These are phyloP conservation scores for Archaeoteleia sp. DNA, from an alignment of 2,888 invertebrate genomes.

Conservation along the genomic window DNA sequence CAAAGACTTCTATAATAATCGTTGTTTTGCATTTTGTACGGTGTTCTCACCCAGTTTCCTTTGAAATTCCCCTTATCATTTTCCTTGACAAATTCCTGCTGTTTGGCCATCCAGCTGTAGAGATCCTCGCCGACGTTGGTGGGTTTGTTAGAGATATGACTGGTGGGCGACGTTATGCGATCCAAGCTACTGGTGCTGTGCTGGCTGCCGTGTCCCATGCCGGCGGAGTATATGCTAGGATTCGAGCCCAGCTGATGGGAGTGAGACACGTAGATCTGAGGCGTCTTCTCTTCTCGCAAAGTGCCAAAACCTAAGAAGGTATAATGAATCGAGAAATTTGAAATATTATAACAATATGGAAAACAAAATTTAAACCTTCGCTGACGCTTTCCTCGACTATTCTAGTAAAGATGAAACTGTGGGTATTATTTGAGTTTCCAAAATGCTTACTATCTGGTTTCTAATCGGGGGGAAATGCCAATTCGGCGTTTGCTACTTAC, in stretches of 20 bases:
- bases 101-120: slow-evolving; percentile 97
- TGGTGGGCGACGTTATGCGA: slow-evolving; percentile 75
- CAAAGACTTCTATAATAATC: background rate
- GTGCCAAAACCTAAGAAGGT: slow-evolving; percentile 82
- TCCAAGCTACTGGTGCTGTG: slow-evolving; percentile 73
- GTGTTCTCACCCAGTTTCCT: slow-evolving; percentile 70
- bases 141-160: slow-evolving; percentile 76
- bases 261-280: slow-evolving; percentile 71
- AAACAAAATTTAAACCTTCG: background rate
- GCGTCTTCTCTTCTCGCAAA: slow-evolving; percentile 81
- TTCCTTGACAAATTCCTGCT: slow-evolving; percentile 80
- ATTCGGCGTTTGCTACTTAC: slow-evolving; percentile 63
- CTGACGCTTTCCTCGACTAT: too few species aligned
- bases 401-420: too few species aligned
- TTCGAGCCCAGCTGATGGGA: slow-evolving; percentile 81
- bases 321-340: background rate
- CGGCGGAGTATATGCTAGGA: slow-evolving; percentile 77
- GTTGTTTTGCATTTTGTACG: background rate
- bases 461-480: too few species aligned
- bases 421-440: too few species aligned
- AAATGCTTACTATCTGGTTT: too few species aligned
- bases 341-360: slow-evolving; percentile 1
- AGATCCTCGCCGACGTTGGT: slow-evolving; percentile 87
- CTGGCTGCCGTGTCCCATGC: slow-evolving; percentile 70
- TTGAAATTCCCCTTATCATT: slow-evolving; percentile 72